phyloP scores from a whole-genome alignment of 2,888 invertebrate species.

The Ochropacha duplaris region DNA sequence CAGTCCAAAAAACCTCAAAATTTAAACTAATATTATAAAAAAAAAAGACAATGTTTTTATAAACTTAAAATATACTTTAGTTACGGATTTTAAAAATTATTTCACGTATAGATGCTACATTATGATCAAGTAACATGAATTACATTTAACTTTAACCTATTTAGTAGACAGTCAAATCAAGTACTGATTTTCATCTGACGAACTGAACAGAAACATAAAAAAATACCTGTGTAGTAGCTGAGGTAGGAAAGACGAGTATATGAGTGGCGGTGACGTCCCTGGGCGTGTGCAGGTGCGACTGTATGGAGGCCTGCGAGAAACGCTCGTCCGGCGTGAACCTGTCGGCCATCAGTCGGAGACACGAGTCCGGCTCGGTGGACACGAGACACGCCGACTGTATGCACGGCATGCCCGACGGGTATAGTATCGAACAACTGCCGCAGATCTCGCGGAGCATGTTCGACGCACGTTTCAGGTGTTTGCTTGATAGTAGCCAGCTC shows the following conservation, averaged over 20 bases:
- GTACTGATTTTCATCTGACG: too few relatives aligned
- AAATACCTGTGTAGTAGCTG: conserved; percentile 93
- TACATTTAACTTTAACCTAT: too few relatives aligned
- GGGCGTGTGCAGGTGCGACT: conserved; percentile 96
- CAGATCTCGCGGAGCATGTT: conserved; percentile 95
- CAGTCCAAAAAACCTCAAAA: too few relatives aligned
- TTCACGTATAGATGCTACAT: too few relatives aligned
- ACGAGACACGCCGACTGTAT: conserved; percentile 99
- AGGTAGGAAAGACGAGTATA: conserved; percentile 99
- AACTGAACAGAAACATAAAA: too few relatives aligned
- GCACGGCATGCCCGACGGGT: conserved; percentile 92
- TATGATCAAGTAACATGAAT: too few relatives aligned
- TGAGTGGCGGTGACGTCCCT: conserved; percentile 98
- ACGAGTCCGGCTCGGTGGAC: conserved; percentile 95
- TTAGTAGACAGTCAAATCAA: too few relatives aligned
- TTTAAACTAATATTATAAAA: too few relatives aligned
- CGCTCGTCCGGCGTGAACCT: conserved; percentile 97
- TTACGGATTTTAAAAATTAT: too few relatives aligned
- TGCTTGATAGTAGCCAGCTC: conserved; percentile 96
- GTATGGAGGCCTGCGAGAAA: conserved; percentile 93
- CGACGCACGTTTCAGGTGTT: conserved; percentile 93
- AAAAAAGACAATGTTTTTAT: too few relatives aligned
- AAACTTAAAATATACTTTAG: too few relatives aligned
- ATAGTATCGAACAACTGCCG: conserved; percentile 92
- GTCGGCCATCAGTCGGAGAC: conserved; percentile 95